Conservation (phyloP, 2,888 invertebrate species). For the Dryadula phaetusa region DNA sequence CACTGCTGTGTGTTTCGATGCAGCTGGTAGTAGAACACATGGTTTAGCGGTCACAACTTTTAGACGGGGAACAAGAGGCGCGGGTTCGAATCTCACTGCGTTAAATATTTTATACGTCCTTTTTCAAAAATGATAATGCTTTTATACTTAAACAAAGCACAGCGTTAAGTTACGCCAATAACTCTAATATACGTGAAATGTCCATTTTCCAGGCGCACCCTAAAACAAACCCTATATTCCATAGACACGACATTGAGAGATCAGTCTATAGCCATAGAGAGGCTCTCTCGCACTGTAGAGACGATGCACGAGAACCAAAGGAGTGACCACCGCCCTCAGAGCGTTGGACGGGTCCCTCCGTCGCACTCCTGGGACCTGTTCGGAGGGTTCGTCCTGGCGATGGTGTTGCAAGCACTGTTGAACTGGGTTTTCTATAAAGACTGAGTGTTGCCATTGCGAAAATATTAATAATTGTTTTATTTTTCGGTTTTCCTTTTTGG, state of each 20-base stretch:
- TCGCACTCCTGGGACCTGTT: slow-evolving; percentile 72
- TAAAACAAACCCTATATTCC: slow-evolving; percentile 75
- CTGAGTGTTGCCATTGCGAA: slow-evolving; percentile 57
- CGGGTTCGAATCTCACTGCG: no score
- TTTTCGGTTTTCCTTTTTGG: slow-evolving; percentile 46
- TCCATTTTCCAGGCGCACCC: slow-evolving; percentile 64
- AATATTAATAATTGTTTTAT: no score
- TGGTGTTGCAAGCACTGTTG: slow-evolving; percentile 69
- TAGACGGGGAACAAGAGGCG: no score
- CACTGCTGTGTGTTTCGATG: no score
- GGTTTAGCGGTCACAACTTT: no score
- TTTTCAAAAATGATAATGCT: no score
- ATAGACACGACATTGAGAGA: slow-evolving; percentile 80
- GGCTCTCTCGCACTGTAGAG: slow-evolving; percentile 63
- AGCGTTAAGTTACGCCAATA: no score
- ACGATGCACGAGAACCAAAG: slow-evolving; percentile 57
- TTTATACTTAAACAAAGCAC: no score
- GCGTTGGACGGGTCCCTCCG: slow-evolving; percentile 54
- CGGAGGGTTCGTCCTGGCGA: slow-evolving; percentile 69
- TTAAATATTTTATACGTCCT: no score
- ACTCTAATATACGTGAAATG: background rate
- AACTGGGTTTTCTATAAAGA: slow-evolving; percentile 75
- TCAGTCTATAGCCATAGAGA: slow-evolving; percentile 76
- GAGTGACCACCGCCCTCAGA: slow-evolving; percentile 51
- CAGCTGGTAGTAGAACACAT: no score